These are phyloP conservation scores for Setipinna tenuifilis DNA, from an alignment of 2,797 vertebrate genomes.

Conservation along the genomic window DNA sequence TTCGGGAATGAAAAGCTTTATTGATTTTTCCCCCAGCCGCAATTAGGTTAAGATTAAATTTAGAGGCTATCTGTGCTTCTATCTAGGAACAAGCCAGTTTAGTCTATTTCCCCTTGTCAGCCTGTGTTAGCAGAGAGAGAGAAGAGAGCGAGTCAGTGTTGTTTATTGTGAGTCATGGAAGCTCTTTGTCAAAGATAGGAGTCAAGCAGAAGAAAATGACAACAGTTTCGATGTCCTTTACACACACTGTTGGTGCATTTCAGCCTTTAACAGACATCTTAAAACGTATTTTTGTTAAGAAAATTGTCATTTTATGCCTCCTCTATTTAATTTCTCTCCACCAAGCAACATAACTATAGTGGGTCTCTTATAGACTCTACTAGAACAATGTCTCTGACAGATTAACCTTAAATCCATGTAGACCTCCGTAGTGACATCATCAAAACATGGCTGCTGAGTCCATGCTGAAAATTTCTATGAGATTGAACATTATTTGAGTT, in stretches of 20 bases:
- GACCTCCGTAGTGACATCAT: too few species aligned
- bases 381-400: background rate
- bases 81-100: constrained; percentile 19
- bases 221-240: background rate
- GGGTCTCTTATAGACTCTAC: background rate
- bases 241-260: background rate
- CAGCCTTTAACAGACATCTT: background rate
- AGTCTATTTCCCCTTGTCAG: background rate
- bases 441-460: too few species aligned
- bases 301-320: background rate
- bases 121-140: background rate
- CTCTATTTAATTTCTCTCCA: background rate
- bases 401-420: background rate
- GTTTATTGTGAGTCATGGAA: background rate
- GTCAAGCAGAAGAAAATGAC: background rate
- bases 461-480: too few species aligned
- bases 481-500: too few species aligned
- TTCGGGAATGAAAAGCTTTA: constrained; percentile 39
- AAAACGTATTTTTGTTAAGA: background rate
- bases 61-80: constrained; percentile 20
- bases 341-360: background rate
- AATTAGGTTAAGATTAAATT: constrained; percentile 34
- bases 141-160: constrained; percentile 6
- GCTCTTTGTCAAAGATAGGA: background rate
- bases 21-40: constrained; percentile 47